Evolutionary conservation across 2,888 invertebrate genomes (phyloP).

Genomic region (Petrophora chlorosata): DNA sequence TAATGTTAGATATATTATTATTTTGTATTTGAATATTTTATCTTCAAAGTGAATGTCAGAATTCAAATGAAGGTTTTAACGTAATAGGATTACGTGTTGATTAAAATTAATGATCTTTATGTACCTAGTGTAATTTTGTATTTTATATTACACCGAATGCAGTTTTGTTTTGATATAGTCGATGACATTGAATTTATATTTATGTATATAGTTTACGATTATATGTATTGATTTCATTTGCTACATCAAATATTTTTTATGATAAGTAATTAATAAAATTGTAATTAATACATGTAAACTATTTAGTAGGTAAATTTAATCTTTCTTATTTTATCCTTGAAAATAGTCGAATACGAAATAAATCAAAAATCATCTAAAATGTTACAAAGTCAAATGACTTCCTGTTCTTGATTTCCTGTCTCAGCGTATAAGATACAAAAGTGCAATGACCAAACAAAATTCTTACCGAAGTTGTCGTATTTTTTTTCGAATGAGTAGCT

Average conservation of each 20-base stretch:
- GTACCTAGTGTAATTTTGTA: conserved; percentile 15
- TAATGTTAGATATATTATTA: conserved; percentile 28
- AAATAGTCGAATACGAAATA: too few species aligned
- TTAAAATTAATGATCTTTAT: conserved; percentile 30
- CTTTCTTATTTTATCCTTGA: too few species aligned
- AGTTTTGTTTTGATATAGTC: conserved; percentile 1
- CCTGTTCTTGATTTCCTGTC: background rate
- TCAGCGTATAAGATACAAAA: background rate
- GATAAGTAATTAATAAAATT: too few species aligned
- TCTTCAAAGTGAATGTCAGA: conserved; percentile 35
- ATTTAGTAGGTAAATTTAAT: too few species aligned
- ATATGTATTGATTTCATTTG: too few species aligned
- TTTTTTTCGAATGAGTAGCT: conserved; percentile 36
- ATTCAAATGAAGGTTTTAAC: conserved; percentile 35
- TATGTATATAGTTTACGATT: too few species aligned
- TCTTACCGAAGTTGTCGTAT: conserved; percentile 25
- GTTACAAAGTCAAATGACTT: too few species aligned
- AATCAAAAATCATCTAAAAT: too few species aligned
- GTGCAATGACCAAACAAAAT: conserved; percentile 30
- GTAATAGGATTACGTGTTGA: conserved; percentile 34
- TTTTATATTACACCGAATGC: conserved; percentile 15
- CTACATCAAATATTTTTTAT: too few species aligned
- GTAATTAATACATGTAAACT: too few species aligned
- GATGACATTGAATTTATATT: too few species aligned
- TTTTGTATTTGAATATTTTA: conserved; percentile 16